Evolutionary conservation across 2,888 invertebrate genomes (phyloP).

Genomic region (Coecobrya sp.): DNA sequence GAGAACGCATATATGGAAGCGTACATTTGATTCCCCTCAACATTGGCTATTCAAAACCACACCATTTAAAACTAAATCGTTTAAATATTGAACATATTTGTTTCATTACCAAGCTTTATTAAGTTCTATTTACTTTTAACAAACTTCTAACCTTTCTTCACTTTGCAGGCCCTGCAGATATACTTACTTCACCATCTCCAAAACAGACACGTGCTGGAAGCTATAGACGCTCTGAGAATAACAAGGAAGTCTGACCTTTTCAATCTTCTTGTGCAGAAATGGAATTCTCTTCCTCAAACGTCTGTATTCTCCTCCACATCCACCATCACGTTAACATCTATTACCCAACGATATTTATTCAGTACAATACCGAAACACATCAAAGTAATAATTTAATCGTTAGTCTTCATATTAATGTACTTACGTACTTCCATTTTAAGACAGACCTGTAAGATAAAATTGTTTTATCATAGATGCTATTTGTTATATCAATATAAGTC

Average conservation of each 20-base stretch:
- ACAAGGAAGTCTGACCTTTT: slow-evolving; percentile 83
- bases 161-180: slow-evolving; percentile 85
- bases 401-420: slow-evolving; percentile 62
- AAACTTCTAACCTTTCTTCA: neutral
- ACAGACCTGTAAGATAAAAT: slow-evolving; percentile 12
- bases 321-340: neutral
- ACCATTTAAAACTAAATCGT: neutral
- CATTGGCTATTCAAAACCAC: neutral
- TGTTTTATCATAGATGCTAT: neutral
- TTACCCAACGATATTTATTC: slow-evolving; percentile 68
- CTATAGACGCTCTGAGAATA: slow-evolving; percentile 85
- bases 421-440: slow-evolving; percentile 65
- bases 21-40: neutral
- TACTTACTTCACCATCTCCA: slow-evolving; percentile 84
- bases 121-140: no score
- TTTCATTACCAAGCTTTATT: no score
- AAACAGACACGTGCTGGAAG: slow-evolving; percentile 85
- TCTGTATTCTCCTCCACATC: slow-evolving; percentile 38
- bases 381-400: slow-evolving; percentile 65
- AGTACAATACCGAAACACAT: slow-evolving; percentile 77
- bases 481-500: neutral
- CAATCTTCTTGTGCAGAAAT: neutral
- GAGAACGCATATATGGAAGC: no score
- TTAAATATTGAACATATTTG: no score
- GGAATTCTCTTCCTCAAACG: neutral